Conservation (phyloP, 1,140 invertebrate species). For the Aphelinus atriplicis region DNA sequence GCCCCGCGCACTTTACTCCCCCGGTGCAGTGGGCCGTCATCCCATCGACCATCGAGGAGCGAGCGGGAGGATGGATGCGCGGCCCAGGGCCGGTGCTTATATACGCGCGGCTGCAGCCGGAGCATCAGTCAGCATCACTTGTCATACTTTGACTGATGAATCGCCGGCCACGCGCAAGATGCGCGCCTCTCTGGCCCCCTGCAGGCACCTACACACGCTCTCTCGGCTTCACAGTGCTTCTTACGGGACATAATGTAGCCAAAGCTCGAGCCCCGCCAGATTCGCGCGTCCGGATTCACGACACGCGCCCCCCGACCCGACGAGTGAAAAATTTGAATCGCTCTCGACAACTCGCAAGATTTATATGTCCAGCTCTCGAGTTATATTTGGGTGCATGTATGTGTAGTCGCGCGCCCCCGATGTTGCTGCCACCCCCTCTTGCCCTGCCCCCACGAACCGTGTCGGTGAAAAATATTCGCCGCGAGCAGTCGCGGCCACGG, state of each 20-base stretch:
- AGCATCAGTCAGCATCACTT: constrained; percentile 50
- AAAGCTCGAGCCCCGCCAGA: too few species aligned
- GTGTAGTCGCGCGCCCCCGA: too few species aligned
- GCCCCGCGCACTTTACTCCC: neutral
- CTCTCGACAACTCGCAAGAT: too few species aligned
- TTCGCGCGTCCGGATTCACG: too few species aligned
- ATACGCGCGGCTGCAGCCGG: constrained; percentile 9
- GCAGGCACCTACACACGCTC: neutral
- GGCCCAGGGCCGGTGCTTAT: constrained; percentile 13
- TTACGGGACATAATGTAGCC: too few species aligned
- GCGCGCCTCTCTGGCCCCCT: constrained; percentile 31
- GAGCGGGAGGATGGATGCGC: constrained; percentile 26
- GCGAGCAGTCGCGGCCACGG: neutral
- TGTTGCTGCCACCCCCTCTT: too few species aligned
- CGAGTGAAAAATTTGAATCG: too few species aligned
- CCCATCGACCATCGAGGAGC: constrained; percentile 14
- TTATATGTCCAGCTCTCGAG: too few species aligned
- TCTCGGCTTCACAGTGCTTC: neutral
- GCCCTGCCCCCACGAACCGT: too few species aligned
- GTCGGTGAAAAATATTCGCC: constrained; percentile 24
- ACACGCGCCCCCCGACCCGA: too few species aligned
- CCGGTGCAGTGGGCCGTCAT: constrained; percentile 5
- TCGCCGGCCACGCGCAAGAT: constrained; percentile 32
- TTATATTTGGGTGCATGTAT: too few species aligned
- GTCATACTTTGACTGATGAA: constrained; percentile 50